Conservation (phyloP, 92 coral and sea anemone species). For the Palythoa grandis region DNA sequence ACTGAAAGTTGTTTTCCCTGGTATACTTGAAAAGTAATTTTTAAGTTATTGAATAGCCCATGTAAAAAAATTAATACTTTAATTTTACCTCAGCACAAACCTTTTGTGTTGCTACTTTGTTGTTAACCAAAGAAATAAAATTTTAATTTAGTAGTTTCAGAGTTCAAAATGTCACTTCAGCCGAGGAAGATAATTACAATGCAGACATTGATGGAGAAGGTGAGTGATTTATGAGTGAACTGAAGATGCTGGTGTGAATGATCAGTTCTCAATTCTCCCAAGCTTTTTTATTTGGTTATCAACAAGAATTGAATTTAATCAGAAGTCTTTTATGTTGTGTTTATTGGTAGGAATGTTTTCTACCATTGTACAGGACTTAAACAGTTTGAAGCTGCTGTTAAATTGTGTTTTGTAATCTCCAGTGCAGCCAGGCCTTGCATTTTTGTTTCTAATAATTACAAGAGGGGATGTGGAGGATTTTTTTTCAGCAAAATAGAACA, state of each 20-base stretch:
- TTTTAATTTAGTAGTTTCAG: slow-evolving; percentile 40
- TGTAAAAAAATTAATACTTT: not conserved
- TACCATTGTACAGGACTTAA: no score
- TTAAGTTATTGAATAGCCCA: no score
- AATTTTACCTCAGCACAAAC: not conserved
- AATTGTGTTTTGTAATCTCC: no score
- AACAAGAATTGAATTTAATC: not conserved
- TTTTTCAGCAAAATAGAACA: no score
- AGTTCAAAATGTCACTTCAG: slow-evolving; percentile 89
- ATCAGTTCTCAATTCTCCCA: not conserved
- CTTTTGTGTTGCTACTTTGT: not conserved
- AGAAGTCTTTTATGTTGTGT: not conserved
- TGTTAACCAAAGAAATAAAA: not conserved
- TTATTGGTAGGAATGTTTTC: not conserved
- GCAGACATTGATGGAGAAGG: slow-evolving; percentile 99
- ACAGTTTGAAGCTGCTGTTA: no score
- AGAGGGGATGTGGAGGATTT: no score
- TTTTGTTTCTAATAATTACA: no score
- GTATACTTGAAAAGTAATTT: no score
- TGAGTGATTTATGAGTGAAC: not conserved
- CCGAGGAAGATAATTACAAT: slow-evolving; percentile 98
- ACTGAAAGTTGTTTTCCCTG: no score
- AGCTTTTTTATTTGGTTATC: not conserved
- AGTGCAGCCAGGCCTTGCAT: no score
- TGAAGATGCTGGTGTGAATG: not conserved